phyloP scores from a whole-genome alignment of 2,888 invertebrate species.

The Plemyria rubiginata region DNA sequence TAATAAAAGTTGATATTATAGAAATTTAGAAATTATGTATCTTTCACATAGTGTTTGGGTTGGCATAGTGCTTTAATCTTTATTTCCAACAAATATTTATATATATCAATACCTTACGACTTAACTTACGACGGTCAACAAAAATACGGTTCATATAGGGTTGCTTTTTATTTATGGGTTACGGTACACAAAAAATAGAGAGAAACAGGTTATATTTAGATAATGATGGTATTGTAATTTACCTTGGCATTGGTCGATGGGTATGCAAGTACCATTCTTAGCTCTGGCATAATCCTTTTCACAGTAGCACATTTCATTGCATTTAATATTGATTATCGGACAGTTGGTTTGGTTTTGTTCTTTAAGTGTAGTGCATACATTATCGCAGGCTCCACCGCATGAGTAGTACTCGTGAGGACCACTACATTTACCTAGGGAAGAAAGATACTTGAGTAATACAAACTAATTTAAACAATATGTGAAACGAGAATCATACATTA shows the following conservation, averaged over 20 bases:
- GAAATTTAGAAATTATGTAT: too few relatives aligned
- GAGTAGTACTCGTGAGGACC: slow-evolving; percentile 46
- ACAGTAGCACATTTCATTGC: slow-evolving; percentile 57
- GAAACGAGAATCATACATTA: too few relatives aligned
- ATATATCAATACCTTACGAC: too few relatives aligned
- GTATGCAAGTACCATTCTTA: slow-evolving; percentile 48
- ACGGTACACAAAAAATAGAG: too few relatives aligned
- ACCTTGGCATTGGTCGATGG: slow-evolving; percentile 37
- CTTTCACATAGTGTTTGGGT: too few relatives aligned
- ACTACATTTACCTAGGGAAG: neutral
- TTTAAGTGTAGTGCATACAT: slow-evolving; percentile 47
- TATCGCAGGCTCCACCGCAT: slow-evolving; percentile 56
- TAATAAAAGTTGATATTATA: neutral
- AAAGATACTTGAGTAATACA: neutral
- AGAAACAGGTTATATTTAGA: too few relatives aligned
- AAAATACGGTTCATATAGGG: too few relatives aligned
- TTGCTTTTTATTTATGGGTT: too few relatives aligned
- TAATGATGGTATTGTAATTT: slow-evolving; percentile 1
- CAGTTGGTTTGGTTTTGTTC: slow-evolving; percentile 47
- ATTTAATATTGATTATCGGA: slow-evolving; percentile 50
- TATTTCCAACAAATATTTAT: too few relatives aligned
- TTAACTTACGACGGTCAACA: too few relatives aligned
- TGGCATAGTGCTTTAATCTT: too few relatives aligned
- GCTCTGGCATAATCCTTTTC: slow-evolving; percentile 53
- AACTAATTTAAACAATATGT: too few relatives aligned